Conservation (phyloP, 2,113 vertebrate species). For the Mastomys coucha region DNA sequence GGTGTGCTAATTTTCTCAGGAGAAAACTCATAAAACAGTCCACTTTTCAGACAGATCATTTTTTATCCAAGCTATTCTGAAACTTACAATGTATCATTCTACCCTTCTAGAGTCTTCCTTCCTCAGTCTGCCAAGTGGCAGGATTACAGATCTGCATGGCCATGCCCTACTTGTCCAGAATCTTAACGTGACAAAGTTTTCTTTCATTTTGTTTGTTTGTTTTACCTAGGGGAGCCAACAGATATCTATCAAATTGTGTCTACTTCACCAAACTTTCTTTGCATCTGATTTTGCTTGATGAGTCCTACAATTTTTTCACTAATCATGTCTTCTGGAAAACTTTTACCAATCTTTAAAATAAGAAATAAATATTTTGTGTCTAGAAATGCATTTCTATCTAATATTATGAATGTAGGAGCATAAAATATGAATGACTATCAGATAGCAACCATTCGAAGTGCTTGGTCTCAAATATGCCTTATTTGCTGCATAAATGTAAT, state of each 20-base stretch:
- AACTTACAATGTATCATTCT: neutral
- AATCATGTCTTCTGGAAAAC: neutral
- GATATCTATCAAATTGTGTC: neutral
- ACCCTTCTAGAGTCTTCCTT: neutral
- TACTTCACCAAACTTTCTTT: neutral
- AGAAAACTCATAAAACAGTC: neutral
- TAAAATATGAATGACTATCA: neutral
- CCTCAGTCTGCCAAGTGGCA: too few relatives aligned
- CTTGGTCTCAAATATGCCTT: neutral
- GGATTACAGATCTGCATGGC: neutral
- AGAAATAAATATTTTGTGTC: neutral
- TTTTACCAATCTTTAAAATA: neutral
- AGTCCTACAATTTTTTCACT: neutral
- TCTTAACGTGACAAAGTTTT: neutral
- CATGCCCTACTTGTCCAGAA: neutral
- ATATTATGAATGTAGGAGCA: neutral
- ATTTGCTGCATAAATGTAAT: fast-evolving
- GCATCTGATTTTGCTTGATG: neutral
- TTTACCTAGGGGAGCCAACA: too few relatives aligned
- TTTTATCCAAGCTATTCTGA: neutral
- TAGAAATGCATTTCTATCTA: neutral
- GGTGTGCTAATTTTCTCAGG: neutral
- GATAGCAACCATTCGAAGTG: neutral
- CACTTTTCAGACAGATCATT: neutral
- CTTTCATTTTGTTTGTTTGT: neutral